Evolutionary conservation across 2,113 vertebrate species (phyloP), one percentile per base, ranked within the genome.

Genomic region (Cariama cristata): DNA sequence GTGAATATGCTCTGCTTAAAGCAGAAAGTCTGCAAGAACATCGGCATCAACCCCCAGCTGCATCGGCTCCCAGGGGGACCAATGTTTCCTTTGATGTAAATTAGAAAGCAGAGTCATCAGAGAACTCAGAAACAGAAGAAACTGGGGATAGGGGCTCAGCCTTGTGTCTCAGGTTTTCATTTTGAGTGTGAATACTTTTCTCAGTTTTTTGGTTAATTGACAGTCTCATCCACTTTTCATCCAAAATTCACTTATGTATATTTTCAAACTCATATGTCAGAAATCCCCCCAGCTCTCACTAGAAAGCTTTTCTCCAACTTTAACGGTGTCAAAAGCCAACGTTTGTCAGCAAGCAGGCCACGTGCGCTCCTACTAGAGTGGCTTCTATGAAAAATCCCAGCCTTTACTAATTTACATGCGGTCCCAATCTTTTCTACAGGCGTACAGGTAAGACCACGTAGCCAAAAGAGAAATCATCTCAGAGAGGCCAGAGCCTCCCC

Each of bases 21-120:
- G 38, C 20, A 38, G n/a, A 30, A 12, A 35, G 33, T 35, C 59
- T 17, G 14, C 5, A 26, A 58, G 32, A 93, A 0, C 40, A 56
- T 5, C 8, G 1, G 33, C 76, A 28, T 24, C 72, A 68, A 35
- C 3, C 23, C 10, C 28, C 4, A 0, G 52, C 30, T 44, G 40
- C 62, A 1, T 11, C 3, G 0, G 49, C 24, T 53, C 64, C 22
- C 9, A 0, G 0, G 8, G 32, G 14, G 21, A 23, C 45, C 75
- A 49, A 12, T 0, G 0, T 38, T 75, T 79, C 53, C 62, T 64
- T 47, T 15, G 13, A 22, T 66, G 0, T 30, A 24, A 77, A 69
- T 42, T 32, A 12, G 11, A 49, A 72, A 84, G 40, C 2, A 4
- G 60, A 88, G 55, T 2, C 38, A 27, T 4, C 0, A 1, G 33